phyloP scores from a whole-genome alignment of 1,140 invertebrate species.

The Drosophila fuyamai region DNA sequence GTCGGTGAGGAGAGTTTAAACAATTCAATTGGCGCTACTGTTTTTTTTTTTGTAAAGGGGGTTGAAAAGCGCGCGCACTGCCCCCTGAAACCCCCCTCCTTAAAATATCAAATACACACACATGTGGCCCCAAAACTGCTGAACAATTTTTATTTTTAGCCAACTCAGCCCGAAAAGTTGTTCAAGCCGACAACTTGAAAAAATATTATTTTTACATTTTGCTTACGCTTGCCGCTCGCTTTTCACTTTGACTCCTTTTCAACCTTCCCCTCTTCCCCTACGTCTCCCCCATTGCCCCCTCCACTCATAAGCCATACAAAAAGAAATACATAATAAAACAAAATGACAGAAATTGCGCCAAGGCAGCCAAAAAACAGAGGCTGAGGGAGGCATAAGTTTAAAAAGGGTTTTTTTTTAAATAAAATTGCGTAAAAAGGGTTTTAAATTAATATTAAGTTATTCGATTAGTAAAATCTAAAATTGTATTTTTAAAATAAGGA shows the following conservation, averaged over 20 bases:
- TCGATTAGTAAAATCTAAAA: too few species aligned
- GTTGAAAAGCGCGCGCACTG: constrained; percentile 79
- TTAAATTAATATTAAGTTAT: too few species aligned
- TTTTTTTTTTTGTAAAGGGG: constrained; percentile 19
- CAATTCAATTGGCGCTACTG: constrained; percentile 42
- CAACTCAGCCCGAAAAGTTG: constrained; percentile 77
- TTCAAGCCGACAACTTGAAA: constrained; percentile 79
- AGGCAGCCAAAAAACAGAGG: constrained; percentile 39
- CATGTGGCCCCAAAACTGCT: constrained; percentile 63
- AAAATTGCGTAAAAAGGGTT: neutral
- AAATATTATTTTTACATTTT: constrained; percentile 81
- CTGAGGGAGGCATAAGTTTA: constrained; percentile 2
- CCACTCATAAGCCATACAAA: constrained; percentile 55
- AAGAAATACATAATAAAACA: constrained; percentile 60
- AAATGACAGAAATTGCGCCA: constrained; percentile 68
- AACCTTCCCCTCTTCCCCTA: constrained; percentile 23
- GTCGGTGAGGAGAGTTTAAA: constrained; percentile 26
- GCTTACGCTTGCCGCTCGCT: constrained; percentile 65
- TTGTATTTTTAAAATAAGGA: too few species aligned
- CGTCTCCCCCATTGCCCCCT: neutral
- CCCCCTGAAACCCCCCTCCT: constrained; percentile 32
- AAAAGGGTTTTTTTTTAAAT: neutral
- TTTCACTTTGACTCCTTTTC: constrained; percentile 78
- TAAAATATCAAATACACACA: neutral
- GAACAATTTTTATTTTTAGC: constrained; percentile 76